Base-by-base conservation (phyloP, 2,113 vertebrate genomes). In the Seriola aureovittata region DNA sequence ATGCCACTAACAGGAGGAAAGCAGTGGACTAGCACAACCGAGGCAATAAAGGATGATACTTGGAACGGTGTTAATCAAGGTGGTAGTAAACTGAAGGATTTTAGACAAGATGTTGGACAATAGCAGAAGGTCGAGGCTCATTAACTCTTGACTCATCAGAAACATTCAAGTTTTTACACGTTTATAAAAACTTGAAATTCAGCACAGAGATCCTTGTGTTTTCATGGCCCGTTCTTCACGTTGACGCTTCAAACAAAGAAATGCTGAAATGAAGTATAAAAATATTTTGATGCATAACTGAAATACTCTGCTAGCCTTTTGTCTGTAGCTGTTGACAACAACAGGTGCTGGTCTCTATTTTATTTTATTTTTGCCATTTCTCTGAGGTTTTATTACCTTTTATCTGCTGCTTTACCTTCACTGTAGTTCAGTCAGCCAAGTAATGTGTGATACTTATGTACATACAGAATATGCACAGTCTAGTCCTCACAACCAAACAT, bases 311-410 rank as follows among this genome's bases (percentile, higher is more conserved):
- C 36, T 71, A 76, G 54, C 46, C 38, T 38, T 66, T 80, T 5
- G 66, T 79, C 76, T 72, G 40, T 32, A 54, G 80, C 85, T 79
- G 12, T 21, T 79, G 67, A 81, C 54, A 75, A 70, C 73, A 73
- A 80, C 48, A 82, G 52, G 58, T 58, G 57, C 40, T 4, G 70
- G 65, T 71, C 17, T 34, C 14, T 69, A 68, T 81, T 85, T 58
- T 50, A 38, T 8, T 8, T 38, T 29, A 29, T 36, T 36, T 36
- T 60, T 23, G 66, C 75, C 16, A 0, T 48, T 71, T 78, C 23
- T 32, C 52, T 58, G 46, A 71, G 3, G 66, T 48, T 84, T 80
- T 48, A 70, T 85, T 71, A 54, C 63, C 50, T 77, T 66, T 83
- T 65, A 69, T 62, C 50, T 36, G 48, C 54, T 5, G 13, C 36